Percentiles rank a stretch among this genome's conserved stretches.
These are phyloP conservation scores for Pangasius krempfi DNA, from an alignment of 2,797 vertebrate genomes.

Conservation along the genomic window DNA sequence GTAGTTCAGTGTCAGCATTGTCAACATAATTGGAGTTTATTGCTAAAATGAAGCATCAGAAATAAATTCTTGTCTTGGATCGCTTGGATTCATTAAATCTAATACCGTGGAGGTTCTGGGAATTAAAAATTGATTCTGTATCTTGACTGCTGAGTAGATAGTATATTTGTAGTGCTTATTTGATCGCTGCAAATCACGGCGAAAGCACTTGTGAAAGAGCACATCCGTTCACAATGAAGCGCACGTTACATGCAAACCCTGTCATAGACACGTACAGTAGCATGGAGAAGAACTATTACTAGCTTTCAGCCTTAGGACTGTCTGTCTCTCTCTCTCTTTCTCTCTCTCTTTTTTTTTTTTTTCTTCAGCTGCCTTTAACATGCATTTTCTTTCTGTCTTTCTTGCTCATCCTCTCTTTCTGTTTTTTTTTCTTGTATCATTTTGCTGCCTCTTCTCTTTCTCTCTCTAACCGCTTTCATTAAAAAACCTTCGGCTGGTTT, in stretches of 20 bases:
- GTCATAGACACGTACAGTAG: not conserved
- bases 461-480: not conserved
- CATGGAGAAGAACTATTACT: not conserved
- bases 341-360: not conserved
- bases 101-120: slow-evolving; percentile 58
- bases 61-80: slow-evolving; percentile 59
- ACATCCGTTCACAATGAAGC: not conserved
- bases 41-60: slow-evolving; percentile 63
- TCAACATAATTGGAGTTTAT: slow-evolving; percentile 72
- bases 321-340: not conserved
- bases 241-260: not conserved
- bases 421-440: not conserved
- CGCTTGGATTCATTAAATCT: slow-evolving; percentile 69
- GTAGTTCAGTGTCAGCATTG: slow-evolving; percentile 66
- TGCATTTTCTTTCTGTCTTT: slow-evolving; percentile 5
- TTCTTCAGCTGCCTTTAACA: not conserved
- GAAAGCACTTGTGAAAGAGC: not conserved
- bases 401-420: not conserved
- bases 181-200: slow-evolving; percentile 38
- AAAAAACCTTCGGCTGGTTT: slow-evolving; percentile 61
- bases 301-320: not conserved
- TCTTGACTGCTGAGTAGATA: slow-evolving; percentile 26
- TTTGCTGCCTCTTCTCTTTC: not conserved
- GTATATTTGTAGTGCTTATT: slow-evolving; percentile 33
- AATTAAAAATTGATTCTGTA: slow-evolving; percentile 46